Conservation (phyloP, 2,888 invertebrate species). For the Chouioia cunea region DNA sequence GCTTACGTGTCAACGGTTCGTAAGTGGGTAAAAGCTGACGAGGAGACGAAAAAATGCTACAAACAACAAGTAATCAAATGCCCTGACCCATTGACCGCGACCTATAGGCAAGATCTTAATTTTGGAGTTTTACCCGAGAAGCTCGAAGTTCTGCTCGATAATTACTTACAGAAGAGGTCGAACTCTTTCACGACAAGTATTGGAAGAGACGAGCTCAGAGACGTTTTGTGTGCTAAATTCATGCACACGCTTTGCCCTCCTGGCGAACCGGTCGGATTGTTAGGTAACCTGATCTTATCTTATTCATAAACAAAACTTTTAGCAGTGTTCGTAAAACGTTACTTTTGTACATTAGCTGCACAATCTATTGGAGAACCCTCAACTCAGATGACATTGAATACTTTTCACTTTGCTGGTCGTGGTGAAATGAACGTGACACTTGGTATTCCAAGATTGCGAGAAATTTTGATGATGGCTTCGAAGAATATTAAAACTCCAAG, state of each 20-base stretch:
- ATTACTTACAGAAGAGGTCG: constrained; percentile 70
- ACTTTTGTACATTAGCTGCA: constrained; percentile 82
- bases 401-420: constrained; percentile 99
- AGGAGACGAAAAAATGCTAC: constrained; percentile 73
- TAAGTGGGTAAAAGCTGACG: constrained; percentile 76
- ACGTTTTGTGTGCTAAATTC: constrained; percentile 82
- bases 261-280: constrained; percentile 95
- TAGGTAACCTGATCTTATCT: constrained; percentile 25
- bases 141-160: constrained; percentile 77
- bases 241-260: constrained; percentile 85
- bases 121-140: constrained; percentile 90
- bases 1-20: constrained; percentile 74
- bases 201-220: constrained; percentile 70
- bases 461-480: constrained; percentile 96
- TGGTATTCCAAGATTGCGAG: constrained; percentile 97
- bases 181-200: constrained; percentile 40
- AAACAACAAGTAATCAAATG: constrained; percentile 70
- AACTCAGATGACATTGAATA: constrained; percentile 99
- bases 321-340: neutral
- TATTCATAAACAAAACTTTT: neutral
- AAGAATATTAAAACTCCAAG: constrained; percentile 95
- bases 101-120: constrained; percentile 79
- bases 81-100: constrained; percentile 82
- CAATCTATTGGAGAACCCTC: constrained; percentile 98
- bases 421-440: constrained; percentile 99